Conservation (phyloP, 2,797 vertebrate genomes). For the Sebastes taczanowskii region DNA sequence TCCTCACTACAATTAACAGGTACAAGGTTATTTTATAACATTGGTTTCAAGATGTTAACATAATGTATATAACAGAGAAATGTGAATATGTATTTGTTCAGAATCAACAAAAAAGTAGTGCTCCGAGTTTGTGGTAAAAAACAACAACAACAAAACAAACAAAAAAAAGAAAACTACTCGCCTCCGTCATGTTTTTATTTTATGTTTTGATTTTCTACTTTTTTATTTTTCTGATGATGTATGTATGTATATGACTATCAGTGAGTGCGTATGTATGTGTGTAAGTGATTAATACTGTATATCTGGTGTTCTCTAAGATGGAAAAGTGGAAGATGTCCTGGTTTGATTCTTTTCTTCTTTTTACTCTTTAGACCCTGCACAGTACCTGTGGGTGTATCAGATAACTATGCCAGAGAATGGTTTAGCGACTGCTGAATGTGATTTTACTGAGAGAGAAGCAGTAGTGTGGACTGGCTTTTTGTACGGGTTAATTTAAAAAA, state of each 20-base stretch:
- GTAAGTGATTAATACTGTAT: conserved; percentile 86
- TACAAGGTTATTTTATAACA: conserved; percentile 76
- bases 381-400: conserved; percentile 81
- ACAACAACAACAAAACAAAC: background rate
- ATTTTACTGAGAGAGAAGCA: conserved; percentile 86
- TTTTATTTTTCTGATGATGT: conserved; percentile 67
- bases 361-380: conserved; percentile 75
- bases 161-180: conserved; percentile 69
- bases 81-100: conserved; percentile 86
- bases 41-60: conserved; percentile 76
- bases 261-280: conserved; percentile 69
- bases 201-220: conserved; percentile 67
- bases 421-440: conserved; percentile 88
- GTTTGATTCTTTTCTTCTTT: conserved; percentile 70
- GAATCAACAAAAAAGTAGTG: conserved; percentile 78
- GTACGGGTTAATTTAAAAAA: conserved; percentile 86
- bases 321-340: conserved; percentile 79
- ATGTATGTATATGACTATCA: conserved; percentile 74
- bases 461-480: conserved; percentile 86
- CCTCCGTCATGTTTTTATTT: conserved; percentile 80
- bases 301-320: conserved; percentile 83
- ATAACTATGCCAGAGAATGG: conserved; percentile 83
- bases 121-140: conserved; percentile 83
- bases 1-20: conserved; percentile 70
- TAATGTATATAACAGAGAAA: conserved; percentile 85